Conservation (phyloP, 2,888 invertebrate genomes). For the Loripinus fragilis region DNA sequence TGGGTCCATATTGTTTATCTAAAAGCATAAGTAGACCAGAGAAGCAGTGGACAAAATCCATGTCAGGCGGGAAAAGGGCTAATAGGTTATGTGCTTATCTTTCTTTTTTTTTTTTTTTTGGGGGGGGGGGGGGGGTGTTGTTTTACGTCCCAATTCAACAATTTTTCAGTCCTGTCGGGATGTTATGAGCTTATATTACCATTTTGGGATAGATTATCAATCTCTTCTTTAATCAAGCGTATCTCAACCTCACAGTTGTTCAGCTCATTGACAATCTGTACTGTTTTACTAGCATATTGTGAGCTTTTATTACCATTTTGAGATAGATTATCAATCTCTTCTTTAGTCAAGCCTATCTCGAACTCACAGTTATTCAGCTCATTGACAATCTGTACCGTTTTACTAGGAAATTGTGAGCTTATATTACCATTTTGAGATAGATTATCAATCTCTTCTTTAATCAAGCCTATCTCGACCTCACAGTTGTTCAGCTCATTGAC, state of each 20-base stretch:
- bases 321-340: conserved; percentile 25
- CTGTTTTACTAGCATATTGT: neutral
- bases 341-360: conserved; percentile 48
- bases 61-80: too few relatives aligned
- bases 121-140: too few relatives aligned
- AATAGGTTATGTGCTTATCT: too few relatives aligned
- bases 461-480: conserved; percentile 43
- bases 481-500: conserved; percentile 53
- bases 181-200: neutral
- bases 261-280: conserved; percentile 41
- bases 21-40: too few relatives aligned
- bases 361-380: conserved; percentile 49
- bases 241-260: too few relatives aligned
- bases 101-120: too few relatives aligned
- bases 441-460: conserved; percentile 39
- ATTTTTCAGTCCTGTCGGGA: too few relatives aligned
- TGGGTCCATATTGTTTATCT: too few relatives aligned
- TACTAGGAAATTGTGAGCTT: too few relatives aligned
- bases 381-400: conserved; percentile 48
- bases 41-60: too few relatives aligned
- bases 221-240: conserved; percentile 40
- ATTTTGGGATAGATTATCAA: conserved; percentile 11
- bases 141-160: too few relatives aligned
- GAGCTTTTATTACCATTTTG: neutral
- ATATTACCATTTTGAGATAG: neutral